Conservation (phyloP, 2,113 vertebrate species). For the Neodontobutis hainanensis region DNA sequence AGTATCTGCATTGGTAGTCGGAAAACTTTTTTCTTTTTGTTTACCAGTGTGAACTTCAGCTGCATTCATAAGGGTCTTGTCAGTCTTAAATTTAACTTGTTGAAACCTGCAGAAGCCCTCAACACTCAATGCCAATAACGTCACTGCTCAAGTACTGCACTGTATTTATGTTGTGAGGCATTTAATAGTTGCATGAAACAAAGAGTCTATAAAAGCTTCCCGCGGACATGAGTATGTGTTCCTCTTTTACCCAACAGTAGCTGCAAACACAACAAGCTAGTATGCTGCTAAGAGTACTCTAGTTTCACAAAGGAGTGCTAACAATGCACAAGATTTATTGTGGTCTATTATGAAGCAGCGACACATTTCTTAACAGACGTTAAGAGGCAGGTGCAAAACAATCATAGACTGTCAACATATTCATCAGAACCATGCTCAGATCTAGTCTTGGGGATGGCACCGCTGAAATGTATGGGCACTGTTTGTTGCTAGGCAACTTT, state of each 20-base stretch:
- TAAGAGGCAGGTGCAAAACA: slow-evolving; percentile 39
- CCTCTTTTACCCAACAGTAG: background rate
- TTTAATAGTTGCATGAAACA: slow-evolving; percentile 1
- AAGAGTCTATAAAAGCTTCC: background rate
- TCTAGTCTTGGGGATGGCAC: slow-evolving; percentile 11
- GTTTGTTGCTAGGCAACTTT: slow-evolving; percentile 68
- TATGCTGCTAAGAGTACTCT: slow-evolving; percentile 7
- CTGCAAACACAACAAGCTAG: slow-evolving; percentile 1
- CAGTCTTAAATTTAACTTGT: slow-evolving; percentile 5
- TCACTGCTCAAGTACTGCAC: no score
- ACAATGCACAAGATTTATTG: slow-evolving; percentile 31
- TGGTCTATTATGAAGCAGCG: slow-evolving; percentile 20
- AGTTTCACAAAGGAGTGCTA: slow-evolving; percentile 4
- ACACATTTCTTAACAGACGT: slow-evolving; percentile 14
- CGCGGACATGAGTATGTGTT: background rate
- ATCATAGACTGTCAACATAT: slow-evolving; percentile 26
- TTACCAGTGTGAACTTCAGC: background rate
- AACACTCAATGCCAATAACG: background rate
- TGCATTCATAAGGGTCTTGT: background rate
- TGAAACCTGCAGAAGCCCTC: slow-evolving; percentile 3
- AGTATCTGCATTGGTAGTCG: background rate
- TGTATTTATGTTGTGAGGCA: background rate
- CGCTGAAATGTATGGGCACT: slow-evolving; percentile 9
- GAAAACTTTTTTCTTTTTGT: background rate
- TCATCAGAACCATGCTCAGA: slow-evolving; percentile 29